Base-by-base conservation (phyloP, 1,140 invertebrate species). In the Zaprionus ornatus region DNA sequence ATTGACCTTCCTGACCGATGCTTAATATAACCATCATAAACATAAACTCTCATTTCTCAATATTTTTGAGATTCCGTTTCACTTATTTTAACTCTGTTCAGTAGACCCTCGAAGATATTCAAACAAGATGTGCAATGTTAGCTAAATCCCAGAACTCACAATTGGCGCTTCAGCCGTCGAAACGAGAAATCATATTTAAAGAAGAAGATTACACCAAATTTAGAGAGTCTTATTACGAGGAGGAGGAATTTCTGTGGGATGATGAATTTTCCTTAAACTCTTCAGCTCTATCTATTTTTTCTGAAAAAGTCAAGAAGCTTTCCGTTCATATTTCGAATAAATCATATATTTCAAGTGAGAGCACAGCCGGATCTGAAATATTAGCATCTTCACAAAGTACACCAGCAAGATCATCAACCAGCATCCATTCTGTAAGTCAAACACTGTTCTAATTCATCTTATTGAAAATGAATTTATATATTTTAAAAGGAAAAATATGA, bases 401-500 rank as follows among this genome's bases (percentile, higher is more conserved):
- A 32, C 19, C 40, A 17, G 0, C 40, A 17, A 42, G 6, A 6
- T n/a, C 40, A 45, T 17, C n/a, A 45, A 15, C 7, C 40, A 45
- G n/a, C 7, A 9, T 4, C 13, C 35, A 37, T 17, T 17, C 6
- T 17, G 40, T 45, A 45, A 45, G 40, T 45, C n/a, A 7, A 17
- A 6, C 0, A 17, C 7, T 6, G 15, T n/a, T 17, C 40, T 2
- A 45, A 45, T 17, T 17, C 2, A 1, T 15, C 2, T 6, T 17
- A 17, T 17, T 45, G 1, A 45, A 45, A 6, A 17, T 45, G 9
- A 0, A 45, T 45, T 17, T 45, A 19, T 17, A 40, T 45, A 15
- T 82, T 77, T 1, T 40, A 88, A 74, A 6, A 0, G 2, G 17
- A 45, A 0, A 13, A 35, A 0, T 19, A 52, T 17, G 83, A 91